phyloP scores from a whole-genome alignment of 2,113 vertebrate genomes.

The Apus apus region DNA sequence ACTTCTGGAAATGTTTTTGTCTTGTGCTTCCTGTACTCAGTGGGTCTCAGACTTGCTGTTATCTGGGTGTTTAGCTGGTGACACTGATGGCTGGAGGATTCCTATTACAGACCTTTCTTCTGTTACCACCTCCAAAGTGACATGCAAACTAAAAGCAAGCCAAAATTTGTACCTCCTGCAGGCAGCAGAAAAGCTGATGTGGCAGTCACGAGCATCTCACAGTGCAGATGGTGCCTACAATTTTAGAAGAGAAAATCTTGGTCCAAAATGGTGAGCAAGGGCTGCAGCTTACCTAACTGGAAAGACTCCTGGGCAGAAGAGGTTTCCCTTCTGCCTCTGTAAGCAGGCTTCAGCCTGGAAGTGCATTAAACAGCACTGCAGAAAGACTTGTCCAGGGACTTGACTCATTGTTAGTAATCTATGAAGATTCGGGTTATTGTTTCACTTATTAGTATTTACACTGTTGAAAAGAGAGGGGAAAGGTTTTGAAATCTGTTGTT shows the following conservation, averaged over 20 bases:
- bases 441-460: background rate
- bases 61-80: background rate
- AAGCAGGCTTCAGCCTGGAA: background rate
- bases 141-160: background rate
- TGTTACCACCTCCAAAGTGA: background rate
- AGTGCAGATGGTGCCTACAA: background rate
- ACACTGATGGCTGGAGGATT: background rate
- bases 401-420: background rate
- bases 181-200: background rate
- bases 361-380: background rate
- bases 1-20: background rate
- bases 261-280: background rate
- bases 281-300: fast-evolving
- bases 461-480: background rate
- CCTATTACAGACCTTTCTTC: background rate
- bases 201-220: background rate
- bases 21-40: background rate
- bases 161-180: background rate
- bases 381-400: background rate
- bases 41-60: background rate
- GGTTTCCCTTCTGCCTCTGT: background rate
- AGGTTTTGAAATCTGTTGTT: background rate
- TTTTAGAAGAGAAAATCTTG: background rate
- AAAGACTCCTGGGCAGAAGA: background rate
- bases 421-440: background rate